Evolutionary conservation across 2,797 vertebrate species (phyloP), one percentile per base, ranked within the genome.

Genomic region (Nyctibius grandis): DNA sequence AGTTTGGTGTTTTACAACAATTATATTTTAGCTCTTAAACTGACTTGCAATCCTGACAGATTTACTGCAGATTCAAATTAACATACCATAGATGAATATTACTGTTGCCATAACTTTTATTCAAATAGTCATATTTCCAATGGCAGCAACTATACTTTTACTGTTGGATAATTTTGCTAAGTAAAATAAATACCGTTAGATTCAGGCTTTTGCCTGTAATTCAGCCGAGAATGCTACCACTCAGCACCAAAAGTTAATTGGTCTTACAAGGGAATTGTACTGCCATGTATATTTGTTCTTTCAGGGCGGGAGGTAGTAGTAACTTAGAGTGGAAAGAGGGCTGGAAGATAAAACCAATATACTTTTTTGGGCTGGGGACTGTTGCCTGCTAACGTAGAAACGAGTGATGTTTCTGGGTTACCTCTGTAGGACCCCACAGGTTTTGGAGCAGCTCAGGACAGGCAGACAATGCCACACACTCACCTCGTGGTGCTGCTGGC

Each of bases 1-100:
- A 91, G 19, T 67, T 94, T 0, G 0, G 36, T 91, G 29, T 96
- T 97, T 93, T 86, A 96, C 75, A 96, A 94, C 89, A 97, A 97
- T 97, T 97, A 91, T 87, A 76, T 88, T 73, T 57, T 70, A 95
- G 59, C 74, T 96, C 78, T 92, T 97, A 94, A 48, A 90, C n/a
- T 75, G 65, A 84, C 61, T 92, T 90, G 40, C 53, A 93, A 72
- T 61, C 81, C 47, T 45, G 47, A 88, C 72, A 95, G 69, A 97
- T 95, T 97, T 96, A 96, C 22, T 70, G 77, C 48, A 65, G 75
- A 91, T 86, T 96, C 94, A 93, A 96, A 94, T 95, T 95, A 94
- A 90, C 88, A 93, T 68, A 91, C 74, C 86, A 86, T 91, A 93
- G 82, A 65, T 95, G 70, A 83, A 77, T 92, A 74, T 91, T 97